Evolutionary conservation across 2,113 vertebrate genomes (phyloP).

Genomic region (Rhinolophus sinicus): DNA sequence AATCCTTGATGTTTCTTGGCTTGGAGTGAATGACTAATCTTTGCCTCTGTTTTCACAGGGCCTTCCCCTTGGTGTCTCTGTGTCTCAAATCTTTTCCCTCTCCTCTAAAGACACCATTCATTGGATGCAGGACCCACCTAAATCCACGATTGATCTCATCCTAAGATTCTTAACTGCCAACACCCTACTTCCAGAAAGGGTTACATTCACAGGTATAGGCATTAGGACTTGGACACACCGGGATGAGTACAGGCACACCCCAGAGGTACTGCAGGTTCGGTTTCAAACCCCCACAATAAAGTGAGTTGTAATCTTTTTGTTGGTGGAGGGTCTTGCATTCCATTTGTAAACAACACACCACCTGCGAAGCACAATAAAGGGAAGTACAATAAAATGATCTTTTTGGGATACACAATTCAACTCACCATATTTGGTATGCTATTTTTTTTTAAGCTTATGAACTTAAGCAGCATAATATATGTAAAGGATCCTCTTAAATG

Average conservation of each 20-base stretch:
- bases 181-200: background rate
- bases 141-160: constrained; percentile 7
- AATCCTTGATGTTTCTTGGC: background rate
- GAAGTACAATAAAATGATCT: background rate
- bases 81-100: background rate
- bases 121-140: background rate
- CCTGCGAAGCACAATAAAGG: background rate
- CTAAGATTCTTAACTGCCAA: background rate
- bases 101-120: background rate
- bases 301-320: background rate
- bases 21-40: background rate
- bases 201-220: background rate
- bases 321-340: background rate
- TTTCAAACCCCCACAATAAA: background rate
- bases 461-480: background rate
- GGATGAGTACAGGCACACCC: background rate
- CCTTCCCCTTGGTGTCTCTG: background rate
- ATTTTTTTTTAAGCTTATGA: constrained; percentile 4
- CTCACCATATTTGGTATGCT: background rate
- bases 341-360: background rate
- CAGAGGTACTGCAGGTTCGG: background rate
- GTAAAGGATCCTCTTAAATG: background rate
- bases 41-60: background rate
- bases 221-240: background rate
- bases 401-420: background rate